Evolutionary conservation across 2,888 invertebrate species (phyloP), one percentile per base, ranked within the genome.

Genomic region (Pasiphila rectangulata): DNA sequence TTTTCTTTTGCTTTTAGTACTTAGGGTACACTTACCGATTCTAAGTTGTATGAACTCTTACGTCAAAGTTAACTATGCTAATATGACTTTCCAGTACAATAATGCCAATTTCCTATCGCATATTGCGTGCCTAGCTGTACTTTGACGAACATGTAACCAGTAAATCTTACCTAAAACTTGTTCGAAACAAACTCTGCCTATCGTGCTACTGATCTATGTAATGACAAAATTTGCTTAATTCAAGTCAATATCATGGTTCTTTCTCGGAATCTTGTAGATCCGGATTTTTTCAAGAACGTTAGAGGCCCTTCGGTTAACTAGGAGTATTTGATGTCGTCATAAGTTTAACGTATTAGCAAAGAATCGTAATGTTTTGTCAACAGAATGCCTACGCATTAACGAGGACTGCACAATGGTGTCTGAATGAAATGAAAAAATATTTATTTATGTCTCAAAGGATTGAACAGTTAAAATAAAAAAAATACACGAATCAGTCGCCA

Each of bases 101-200:
- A 34, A 24, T 29, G 37, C 38, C 42, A 42, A 49, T 30, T 46
- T 47, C 16, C 38, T 19, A 1, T 7, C n/a, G 12, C 36, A 37
- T 37, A 32, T 44, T 20, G 49, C 55, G 47, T 56, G 52, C 13
- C 37, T 30, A 19, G 13, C 21, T 39, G 23, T 44, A 43, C 38
- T 46, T 36, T 35, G 35, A 17, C 27, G 40, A 32, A 29, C 16
- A 30, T 30, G 16, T 17, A 32, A 42, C 20, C 25, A 41, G 29
- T 27, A 46, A 50, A 52, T 47, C 49, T 46, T 38, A 46, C 20
- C 47, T 43, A 21, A 24, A 47, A 55, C 39, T 47, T 37, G 50
- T 43, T 41, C 23, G 27, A 5, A 38, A 17, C 29, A 25, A 27
- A 41, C 40, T 37, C 25, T 37, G 13, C 36, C 34, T 19, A 30